Evolutionary conservation across 2,888 invertebrate genomes (phyloP).

Genomic region (Lochmaea crataegi): DNA sequence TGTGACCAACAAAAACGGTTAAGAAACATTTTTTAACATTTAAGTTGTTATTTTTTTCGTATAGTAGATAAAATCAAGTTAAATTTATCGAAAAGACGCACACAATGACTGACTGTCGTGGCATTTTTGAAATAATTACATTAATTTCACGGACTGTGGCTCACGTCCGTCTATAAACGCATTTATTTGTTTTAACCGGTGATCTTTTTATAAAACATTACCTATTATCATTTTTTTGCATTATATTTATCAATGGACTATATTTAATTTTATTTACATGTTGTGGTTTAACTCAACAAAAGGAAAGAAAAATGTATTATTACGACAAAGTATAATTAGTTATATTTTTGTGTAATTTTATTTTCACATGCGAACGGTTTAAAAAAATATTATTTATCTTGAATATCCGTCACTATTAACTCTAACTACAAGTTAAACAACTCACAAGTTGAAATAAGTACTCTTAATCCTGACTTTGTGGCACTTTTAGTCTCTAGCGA

Average conservation of each 20-base stretch:
- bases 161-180: slow-evolving; percentile 38
- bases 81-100: slow-evolving; percentile 15
- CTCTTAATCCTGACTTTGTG: too few relatives aligned
- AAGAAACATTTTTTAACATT: background rate
- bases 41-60: background rate
- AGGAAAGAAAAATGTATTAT: slow-evolving; percentile 44
- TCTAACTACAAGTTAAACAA: background rate
- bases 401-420: slow-evolving; percentile 19
- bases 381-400: slow-evolving; percentile 32
- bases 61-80: background rate
- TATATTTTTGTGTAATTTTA: slow-evolving; percentile 40
- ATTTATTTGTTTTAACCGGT: slow-evolving; percentile 43
- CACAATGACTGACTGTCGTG: slow-evolving; percentile 9
- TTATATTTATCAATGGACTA: slow-evolving; percentile 44
- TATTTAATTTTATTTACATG: slow-evolving; percentile 43
- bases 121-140: slow-evolving; percentile 37
- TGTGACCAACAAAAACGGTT: background rate
- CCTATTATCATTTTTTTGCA: slow-evolving; percentile 44
- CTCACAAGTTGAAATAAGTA: too few relatives aligned
- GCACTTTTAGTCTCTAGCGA: too few relatives aligned
- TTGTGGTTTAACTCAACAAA: slow-evolving; percentile 38
- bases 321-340: slow-evolving; percentile 36
- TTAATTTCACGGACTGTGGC: slow-evolving; percentile 42
- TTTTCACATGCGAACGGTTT: slow-evolving; percentile 38
- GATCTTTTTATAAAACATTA: slow-evolving; percentile 37